These are phyloP conservation scores for Muschampia plurimacula DNA, from an alignment of 2,888 invertebrate species.

Conservation along the genomic window DNA sequence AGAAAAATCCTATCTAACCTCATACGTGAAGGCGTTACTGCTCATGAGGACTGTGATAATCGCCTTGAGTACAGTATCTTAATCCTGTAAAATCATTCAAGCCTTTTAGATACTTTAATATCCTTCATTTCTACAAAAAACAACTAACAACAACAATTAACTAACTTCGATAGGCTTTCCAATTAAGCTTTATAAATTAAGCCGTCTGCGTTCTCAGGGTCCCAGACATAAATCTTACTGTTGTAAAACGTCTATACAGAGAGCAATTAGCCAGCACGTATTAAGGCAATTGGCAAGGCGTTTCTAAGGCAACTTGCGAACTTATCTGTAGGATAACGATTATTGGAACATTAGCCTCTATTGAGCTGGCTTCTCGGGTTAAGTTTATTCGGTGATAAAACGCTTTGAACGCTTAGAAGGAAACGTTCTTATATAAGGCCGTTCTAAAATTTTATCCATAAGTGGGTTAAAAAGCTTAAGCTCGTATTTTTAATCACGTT, in stretches of 20 bases:
- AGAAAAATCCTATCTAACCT: too few relatives aligned
- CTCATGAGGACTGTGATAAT: too few relatives aligned
- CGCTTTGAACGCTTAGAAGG: not conserved
- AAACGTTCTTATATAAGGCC: not conserved
- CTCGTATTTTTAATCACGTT: too few relatives aligned
- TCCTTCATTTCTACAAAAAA: not conserved
- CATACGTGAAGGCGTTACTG: too few relatives aligned
- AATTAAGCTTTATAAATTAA: slow-evolving; percentile 3
- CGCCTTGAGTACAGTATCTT: too few relatives aligned
- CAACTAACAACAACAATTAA: slow-evolving; percentile 1
- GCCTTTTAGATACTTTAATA: not conserved
- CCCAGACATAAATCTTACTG: slow-evolving; percentile 12
- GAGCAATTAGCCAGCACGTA: slow-evolving; percentile 65
- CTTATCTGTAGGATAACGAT: slow-evolving; percentile 75
- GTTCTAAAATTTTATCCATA: not conserved
- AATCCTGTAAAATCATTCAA: not conserved
- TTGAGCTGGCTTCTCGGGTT: slow-evolving; percentile 7
- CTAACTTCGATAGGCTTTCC: not conserved
- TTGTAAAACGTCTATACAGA: slow-evolving; percentile 36
- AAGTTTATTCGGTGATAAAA: slow-evolving; percentile 4
- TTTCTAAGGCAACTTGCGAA: slow-evolving; percentile 58
- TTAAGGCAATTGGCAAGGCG: slow-evolving; percentile 69
- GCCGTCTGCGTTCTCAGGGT: slow-evolving; percentile 10
- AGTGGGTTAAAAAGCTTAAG: too few relatives aligned
- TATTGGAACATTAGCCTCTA: slow-evolving; percentile 73